Conservation (phyloP, 2,113 vertebrate genomes). For the Perca fluviatilis region DNA sequence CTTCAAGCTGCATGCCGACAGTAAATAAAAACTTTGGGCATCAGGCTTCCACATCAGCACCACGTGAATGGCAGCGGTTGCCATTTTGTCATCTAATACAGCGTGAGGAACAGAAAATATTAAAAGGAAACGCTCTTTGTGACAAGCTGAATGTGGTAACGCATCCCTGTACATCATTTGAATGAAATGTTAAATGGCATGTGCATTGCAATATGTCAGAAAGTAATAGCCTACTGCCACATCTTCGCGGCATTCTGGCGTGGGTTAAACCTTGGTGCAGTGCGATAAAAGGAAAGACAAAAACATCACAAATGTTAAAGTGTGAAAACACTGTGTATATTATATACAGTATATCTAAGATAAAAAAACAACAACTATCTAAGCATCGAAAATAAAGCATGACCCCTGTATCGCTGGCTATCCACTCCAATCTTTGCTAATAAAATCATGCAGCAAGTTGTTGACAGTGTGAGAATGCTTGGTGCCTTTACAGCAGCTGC, state of each 20-base stretch:
- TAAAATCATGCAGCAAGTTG: constrained; percentile 57
- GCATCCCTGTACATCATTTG: constrained; percentile 55
- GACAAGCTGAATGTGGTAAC: constrained; percentile 53
- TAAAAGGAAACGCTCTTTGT: constrained; percentile 26
- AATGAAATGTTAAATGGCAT: constrained; percentile 65
- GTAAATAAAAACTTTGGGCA: constrained; percentile 49
- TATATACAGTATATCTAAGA: neutral
- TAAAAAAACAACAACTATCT: constrained; percentile 1
- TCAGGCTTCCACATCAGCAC: constrained; percentile 33
- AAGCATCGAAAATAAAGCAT: constrained; percentile 54
- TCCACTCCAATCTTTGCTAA: constrained; percentile 42
- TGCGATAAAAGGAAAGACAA: constrained; percentile 22
- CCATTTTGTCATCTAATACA: constrained; percentile 61
- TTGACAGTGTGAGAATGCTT: constrained; percentile 66
- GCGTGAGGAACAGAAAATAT: constrained; percentile 51
- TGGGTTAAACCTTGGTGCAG: constrained; percentile 33
- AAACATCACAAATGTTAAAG: constrained; percentile 14
- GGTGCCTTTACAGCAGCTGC: constrained; percentile 64
- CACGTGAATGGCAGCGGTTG: constrained; percentile 34
- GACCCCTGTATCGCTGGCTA: constrained; percentile 20
- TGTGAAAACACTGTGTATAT: constrained; percentile 41
- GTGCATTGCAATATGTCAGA: constrained; percentile 60
- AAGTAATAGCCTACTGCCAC: constrained; percentile 66
- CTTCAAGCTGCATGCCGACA: constrained; percentile 1
- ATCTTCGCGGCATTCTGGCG: constrained; percentile 29